Base-by-base conservation (phyloP, 2,797 vertebrate genomes). In the Brachyalestes nurse region DNA sequence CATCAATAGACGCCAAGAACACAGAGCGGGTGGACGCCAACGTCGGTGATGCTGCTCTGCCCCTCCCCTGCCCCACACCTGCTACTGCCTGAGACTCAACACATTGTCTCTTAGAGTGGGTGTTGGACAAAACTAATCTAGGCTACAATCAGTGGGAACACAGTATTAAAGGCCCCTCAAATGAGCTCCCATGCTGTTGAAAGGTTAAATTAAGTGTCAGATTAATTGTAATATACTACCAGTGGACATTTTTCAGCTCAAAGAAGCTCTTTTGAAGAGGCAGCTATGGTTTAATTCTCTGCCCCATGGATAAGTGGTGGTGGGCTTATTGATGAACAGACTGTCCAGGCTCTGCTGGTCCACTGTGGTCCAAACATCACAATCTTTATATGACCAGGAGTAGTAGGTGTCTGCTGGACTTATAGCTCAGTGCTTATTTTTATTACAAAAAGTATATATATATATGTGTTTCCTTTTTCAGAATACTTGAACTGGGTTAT, bases 401-500 rank as follows among this genome's bases (percentile, higher is more conserved):
- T 89, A 89, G 87, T 66, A 70, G 85, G 81, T 91, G 89, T 86
- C 62, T 82, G 86, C 79, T 91, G 90, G 85, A 82, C 88, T 88
- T 89, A 85, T 91, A 87, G 84, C 86, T 84, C 79, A 74, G 80
- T 89, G 82, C 38, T 17, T 87, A 87, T 67, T 82, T 80, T 74
- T 83, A 73, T 51, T 51, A 75, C 77, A 75, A 77, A 71, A 60
- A 84, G 58, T 91, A 92, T 93, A 92, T 91, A 92, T 93, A 92
- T 91, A 87, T 91, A 88, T 91, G 90, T 89, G 60, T 90, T 83
- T 75, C 86, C 83, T 83, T 75, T 88, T 89, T 88, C 90, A 91
- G 86, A 93, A 91, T 93, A 95, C 93, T 95, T 95, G 93, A 95
- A 95, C 91, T 91, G 84, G 86, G 92, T 87, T 86, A 91, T 91